Base-by-base conservation (phyloP, 2,888 invertebrate genomes). In the Petrolisthes cinctipes region DNA sequence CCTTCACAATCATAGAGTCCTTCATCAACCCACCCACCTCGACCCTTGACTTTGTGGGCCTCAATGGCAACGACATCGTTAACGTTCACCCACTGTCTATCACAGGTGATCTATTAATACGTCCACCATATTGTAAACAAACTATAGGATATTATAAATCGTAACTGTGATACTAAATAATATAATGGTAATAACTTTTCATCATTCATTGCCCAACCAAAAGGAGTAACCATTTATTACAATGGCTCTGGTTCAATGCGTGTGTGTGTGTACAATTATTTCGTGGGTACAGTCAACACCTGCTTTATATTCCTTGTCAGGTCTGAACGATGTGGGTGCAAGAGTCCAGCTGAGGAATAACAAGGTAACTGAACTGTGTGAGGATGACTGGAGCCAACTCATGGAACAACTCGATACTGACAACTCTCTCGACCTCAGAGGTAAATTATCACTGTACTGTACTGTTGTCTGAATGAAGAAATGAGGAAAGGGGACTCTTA, bases 301-400 rank as follows among this genome's bases (percentile, higher is more conserved):
- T 37, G 37, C 37, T 37, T 37, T 37, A 37, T 37, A 37, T 37
- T 37, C 37, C 37, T 37, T 37, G 37, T 37, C 37, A 37, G 37
- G 37, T 37, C 37, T 37, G 37, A 37, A 37, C 37, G 37, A 37
- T 37, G 37, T 37, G 37, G 66, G 23, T 7, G 85, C 68, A 1
- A 54, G 9, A 11, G 17, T 85, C 80, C 9, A 51, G 37, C 51
- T 86, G 53, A 73, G 14, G 23, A n/a, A n/a, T 37, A 86, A 86
- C 81, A 9, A 54, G 57, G 81, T 86, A 23, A 81, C 57, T n/a
- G 14, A 71, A 7, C 71, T 86, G 79, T 51, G 73, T 51, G 14
- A 80, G 66, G 75, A 20, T 3, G 57, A 73, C 61, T 86, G 85
- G 85, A 51, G 57, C 51, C 9, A 14, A 4, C 80, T 86, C 17